Percentiles rank a stretch among this genome's conserved stretches.
These are phyloP conservation scores for Lasioglossum leucozonium DNA, from an alignment of 2,888 invertebrate species.

Conservation along the genomic window DNA sequence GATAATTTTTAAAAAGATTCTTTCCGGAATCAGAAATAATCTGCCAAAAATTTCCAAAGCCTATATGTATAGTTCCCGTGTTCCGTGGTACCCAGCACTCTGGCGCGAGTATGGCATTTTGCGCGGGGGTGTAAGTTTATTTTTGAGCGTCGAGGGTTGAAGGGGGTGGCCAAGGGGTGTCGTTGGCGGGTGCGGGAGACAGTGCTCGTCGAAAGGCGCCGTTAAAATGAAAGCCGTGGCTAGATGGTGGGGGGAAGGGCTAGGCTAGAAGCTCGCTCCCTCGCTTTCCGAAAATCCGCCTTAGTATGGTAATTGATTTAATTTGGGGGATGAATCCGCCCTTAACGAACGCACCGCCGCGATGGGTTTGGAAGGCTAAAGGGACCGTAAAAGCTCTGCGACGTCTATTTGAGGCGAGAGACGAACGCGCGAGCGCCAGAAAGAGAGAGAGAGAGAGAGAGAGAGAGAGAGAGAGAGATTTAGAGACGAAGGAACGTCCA, in stretches of 20 bases:
- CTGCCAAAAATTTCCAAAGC: background rate
- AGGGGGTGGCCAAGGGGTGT: slow-evolving; percentile 26
- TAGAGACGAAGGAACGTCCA: slow-evolving; percentile 69
- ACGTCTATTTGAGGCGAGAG: slow-evolving; percentile 76
- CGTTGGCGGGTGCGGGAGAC: slow-evolving; percentile 48
- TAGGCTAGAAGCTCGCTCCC: slow-evolving; percentile 47
- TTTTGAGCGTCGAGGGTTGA: slow-evolving; percentile 56
- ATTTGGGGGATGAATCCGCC: slow-evolving; percentile 83
- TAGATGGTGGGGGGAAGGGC: slow-evolving; percentile 27
- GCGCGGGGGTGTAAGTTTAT: slow-evolving; percentile 62
- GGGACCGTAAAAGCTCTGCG: slow-evolving; percentile 79
- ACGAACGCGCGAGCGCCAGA: slow-evolving; percentile 1
- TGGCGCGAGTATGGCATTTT: slow-evolving; percentile 17
- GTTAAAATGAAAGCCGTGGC: slow-evolving; percentile 70
- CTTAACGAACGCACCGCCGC: slow-evolving; percentile 81
- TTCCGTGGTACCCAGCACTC: background rate
- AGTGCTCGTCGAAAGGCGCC: slow-evolving; percentile 70
- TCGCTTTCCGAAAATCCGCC: slow-evolving; percentile 81
- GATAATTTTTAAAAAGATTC: background rate
- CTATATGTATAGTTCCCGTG: background rate
- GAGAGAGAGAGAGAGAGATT: slow-evolving; percentile 73
- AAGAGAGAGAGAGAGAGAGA: too few species aligned
- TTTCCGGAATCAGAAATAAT: background rate
- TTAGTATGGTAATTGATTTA: slow-evolving; percentile 84
- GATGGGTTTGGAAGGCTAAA: slow-evolving; percentile 80